A percentile compares a stretch with the other conserved stretches of the same genome.
Evolutionary conservation across 1,140 invertebrate genomes (phyloP).

Genomic region (Hylaeus volcanicus): DNA sequence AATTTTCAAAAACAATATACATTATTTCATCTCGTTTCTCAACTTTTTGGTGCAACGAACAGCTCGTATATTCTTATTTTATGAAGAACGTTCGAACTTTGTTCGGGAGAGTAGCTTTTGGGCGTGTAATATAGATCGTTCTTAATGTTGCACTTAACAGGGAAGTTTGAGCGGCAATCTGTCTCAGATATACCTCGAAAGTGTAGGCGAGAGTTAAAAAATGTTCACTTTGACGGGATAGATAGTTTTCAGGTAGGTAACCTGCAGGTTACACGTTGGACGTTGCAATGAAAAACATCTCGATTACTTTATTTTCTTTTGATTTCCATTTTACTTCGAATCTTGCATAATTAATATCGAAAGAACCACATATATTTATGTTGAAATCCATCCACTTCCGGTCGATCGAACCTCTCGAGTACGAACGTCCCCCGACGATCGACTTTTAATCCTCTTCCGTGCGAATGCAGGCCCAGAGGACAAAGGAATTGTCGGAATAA

Average conservation of each 20-base stretch:
- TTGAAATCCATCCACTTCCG: neutral
- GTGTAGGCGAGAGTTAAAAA: neutral
- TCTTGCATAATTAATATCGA: too few species aligned
- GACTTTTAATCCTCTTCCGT: constrained; percentile 55
- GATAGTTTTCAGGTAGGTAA: too few species aligned
- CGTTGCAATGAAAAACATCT: too few species aligned
- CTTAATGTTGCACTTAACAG: constrained; percentile 28
- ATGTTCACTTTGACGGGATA: neutral
- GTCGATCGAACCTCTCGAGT: constrained; percentile 28
- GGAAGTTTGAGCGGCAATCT: constrained; percentile 21
- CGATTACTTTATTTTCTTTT: too few species aligned
- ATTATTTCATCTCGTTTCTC: too few species aligned
- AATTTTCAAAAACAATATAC: too few species aligned
- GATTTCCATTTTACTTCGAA: too few species aligned
- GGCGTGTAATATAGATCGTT: neutral
- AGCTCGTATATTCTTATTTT: too few species aligned
- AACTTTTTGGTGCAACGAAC: too few species aligned
- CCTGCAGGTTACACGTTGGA: too few species aligned
- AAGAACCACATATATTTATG: too few species aligned
- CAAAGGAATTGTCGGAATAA: constrained; percentile 57
- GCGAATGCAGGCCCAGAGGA: constrained; percentile 31
- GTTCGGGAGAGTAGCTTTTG: neutral
- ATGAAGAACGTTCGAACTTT: constrained; percentile 18
- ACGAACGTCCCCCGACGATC: constrained; percentile 27
- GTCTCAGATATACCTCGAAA: neutral